A percentile compares a stretch with the other conserved stretches of the same genome.
These are phyloP conservation scores for Cheilosia variabilis DNA, from an alignment of 2,888 invertebrate species.

Conservation along the genomic window DNA sequence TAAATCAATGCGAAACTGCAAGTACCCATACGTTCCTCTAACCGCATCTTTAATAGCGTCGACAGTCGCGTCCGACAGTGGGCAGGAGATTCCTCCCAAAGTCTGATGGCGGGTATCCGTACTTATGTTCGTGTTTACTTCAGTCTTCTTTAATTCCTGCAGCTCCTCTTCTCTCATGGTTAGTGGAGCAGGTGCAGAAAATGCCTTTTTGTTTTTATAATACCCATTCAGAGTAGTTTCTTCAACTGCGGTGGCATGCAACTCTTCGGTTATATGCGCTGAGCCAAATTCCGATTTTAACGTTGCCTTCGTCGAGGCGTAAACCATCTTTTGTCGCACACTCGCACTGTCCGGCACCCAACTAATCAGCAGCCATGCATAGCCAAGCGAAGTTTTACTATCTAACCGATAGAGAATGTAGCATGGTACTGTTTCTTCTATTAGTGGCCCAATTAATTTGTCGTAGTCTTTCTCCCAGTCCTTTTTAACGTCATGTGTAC, in stretches of 20 bases:
- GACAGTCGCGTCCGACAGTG: constrained; percentile 91
- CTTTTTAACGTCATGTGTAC: constrained; percentile 87
- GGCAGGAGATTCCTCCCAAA: constrained; percentile 95
- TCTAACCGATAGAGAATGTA: constrained; percentile 95
- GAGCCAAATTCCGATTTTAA: constrained; percentile 98
- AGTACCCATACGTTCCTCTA: constrained; percentile 91
- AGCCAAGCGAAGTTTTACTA: constrained; percentile 90
- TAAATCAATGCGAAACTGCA: constrained; percentile 94
- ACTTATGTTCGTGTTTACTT: constrained; percentile 89
- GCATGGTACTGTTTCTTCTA: constrained; percentile 93
- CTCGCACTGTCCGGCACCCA: constrained; percentile 97
- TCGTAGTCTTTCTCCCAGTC: constrained; percentile 95
- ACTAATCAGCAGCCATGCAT: constrained; percentile 96
- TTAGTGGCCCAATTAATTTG: constrained; percentile 88
- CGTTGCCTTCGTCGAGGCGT: constrained; percentile 98
- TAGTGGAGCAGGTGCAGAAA: constrained; percentile 94
- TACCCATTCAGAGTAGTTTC: constrained; percentile 94
- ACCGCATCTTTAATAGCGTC: constrained; percentile 90
- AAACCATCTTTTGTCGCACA: constrained; percentile 96
- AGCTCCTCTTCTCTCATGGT: constrained; percentile 94
- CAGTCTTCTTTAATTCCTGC: constrained; percentile 90
- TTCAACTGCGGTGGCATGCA: constrained; percentile 93
- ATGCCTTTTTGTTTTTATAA: constrained; percentile 89
- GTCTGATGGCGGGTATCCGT: constrained; percentile 95
- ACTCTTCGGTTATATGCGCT: constrained; percentile 96